Evolutionary conservation across 2,797 vertebrate genomes (phyloP), one percentile per base, ranked within the genome.

Genomic region (Cuniculus paca): DNA sequence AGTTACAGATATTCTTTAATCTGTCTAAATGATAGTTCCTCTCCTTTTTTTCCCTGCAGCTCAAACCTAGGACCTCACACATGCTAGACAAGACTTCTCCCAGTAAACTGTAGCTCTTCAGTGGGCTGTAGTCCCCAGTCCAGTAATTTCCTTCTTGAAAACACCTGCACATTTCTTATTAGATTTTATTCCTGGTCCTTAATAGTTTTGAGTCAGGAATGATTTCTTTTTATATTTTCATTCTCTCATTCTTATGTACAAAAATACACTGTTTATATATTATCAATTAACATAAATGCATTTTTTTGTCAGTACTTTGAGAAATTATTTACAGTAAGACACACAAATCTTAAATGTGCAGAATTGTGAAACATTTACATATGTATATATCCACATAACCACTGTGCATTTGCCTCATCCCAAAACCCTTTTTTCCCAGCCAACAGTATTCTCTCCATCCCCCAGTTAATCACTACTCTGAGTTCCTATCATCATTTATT

Each of bases 281-380:
- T 70, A 72, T 82, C 45, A 93, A 84, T 45, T 63, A 75, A 93
- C 50, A 92, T 90, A 90, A 87, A 65, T 74, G 56, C 5, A 81
- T 61, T 54, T 17, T 72, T 63, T 79, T 80, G 16, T 78, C 81
- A 74, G 11, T 82, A 81, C 24, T 81, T 65, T 42, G 13, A 54
- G 58, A 6, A 22, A 70, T 48, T 77, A 87, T 70, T 54, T 83
- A 75, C 34, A 61, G 22, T 65, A 78, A 91, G 22, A 91, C 48
- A 74, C 22, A 79, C 1, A 88, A 50, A 42, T 63, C 22, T 77
- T 74, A 60, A 82, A 86, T 58, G 63, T 45, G 82, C 3, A 83
- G 28, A 63, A 63, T 60, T 58, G 50, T 72, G 52, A 54, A 70
- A 83, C 61, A 81, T 80, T 39, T 95, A 45, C 22, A 78, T 39